These are phyloP conservation scores for Gari tellinella DNA, from an alignment of 2,888 invertebrate species.

Conservation along the genomic window DNA sequence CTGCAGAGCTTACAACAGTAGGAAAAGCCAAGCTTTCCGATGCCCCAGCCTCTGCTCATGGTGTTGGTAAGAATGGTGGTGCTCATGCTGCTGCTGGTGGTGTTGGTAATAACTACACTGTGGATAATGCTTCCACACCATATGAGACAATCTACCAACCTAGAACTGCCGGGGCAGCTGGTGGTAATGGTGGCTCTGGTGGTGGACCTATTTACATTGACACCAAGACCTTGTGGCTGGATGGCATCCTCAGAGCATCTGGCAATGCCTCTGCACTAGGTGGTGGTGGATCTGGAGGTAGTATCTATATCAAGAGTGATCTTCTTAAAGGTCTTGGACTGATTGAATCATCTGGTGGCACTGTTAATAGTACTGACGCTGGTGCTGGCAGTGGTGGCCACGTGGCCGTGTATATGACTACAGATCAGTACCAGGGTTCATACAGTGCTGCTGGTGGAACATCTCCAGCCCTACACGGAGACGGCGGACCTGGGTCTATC, in stretches of 20 bases:
- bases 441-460: constrained; percentile 66
- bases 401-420: constrained; percentile 62
- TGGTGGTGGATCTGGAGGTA: constrained; percentile 76
- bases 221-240: constrained; percentile 62
- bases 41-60: constrained; percentile 54
- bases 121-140: constrained; percentile 55
- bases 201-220: constrained; percentile 67
- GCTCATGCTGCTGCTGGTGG: constrained; percentile 71
- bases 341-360: constrained; percentile 69
- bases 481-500: constrained; percentile 74
- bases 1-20: constrained; percentile 65
- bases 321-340: constrained; percentile 68
- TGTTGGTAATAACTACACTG: constrained; percentile 46
- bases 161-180: constrained; percentile 58
- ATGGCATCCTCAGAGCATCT: constrained; percentile 70
- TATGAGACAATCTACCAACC: constrained; percentile 72
- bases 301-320: constrained; percentile 63
- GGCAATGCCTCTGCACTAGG: constrained; percentile 58
- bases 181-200: constrained; percentile 66
- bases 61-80: constrained; percentile 60
- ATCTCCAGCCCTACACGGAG: constrained; percentile 59
- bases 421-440: constrained; percentile 57
- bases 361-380: constrained; percentile 34
- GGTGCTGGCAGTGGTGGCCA: constrained; percentile 76
- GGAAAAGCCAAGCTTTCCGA: constrained; percentile 50